Conservation (phyloP, 2,113 vertebrate genomes). For the Channa maculata region DNA sequence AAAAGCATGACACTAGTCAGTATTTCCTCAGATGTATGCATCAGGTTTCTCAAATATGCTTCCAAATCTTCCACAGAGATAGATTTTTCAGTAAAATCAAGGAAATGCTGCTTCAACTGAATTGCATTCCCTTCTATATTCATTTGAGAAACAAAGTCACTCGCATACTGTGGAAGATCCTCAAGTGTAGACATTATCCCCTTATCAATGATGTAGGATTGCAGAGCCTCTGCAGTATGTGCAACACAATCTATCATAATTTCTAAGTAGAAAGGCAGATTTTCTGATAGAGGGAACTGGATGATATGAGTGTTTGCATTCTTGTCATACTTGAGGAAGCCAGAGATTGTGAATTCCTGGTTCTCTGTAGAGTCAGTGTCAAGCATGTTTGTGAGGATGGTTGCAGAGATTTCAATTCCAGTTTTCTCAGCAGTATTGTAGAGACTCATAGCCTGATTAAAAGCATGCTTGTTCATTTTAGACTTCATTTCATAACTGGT, state of each 20-base stretch:
- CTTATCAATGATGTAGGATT: slow-evolving; percentile 80
- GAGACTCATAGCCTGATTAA: slow-evolving; percentile 85
- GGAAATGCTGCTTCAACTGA: slow-evolving; percentile 82
- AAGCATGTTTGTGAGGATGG: slow-evolving; percentile 82
- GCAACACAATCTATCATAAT: slow-evolving; percentile 79
- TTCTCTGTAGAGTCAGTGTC: slow-evolving; percentile 71
- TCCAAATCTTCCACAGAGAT: slow-evolving; percentile 86
- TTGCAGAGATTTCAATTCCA: slow-evolving; percentile 85
- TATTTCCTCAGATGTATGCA: slow-evolving; percentile 70
- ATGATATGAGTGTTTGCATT: slow-evolving; percentile 87
- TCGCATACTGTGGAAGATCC: slow-evolving; percentile 81
- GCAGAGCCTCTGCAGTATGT: slow-evolving; percentile 77
- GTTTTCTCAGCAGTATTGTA: slow-evolving; percentile 88
- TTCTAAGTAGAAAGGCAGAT: slow-evolving; percentile 85
- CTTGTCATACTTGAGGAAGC: slow-evolving; percentile 93
- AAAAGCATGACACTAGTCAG: slow-evolving; percentile 75
- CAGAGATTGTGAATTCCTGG: slow-evolving; percentile 88
- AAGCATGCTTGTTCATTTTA: slow-evolving; percentile 87
- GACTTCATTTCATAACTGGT: slow-evolving; percentile 85
- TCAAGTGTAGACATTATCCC: slow-evolving; percentile 81
- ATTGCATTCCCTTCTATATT: slow-evolving; percentile 81
- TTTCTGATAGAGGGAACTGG: slow-evolving; percentile 86
- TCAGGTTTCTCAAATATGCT: slow-evolving; percentile 74
- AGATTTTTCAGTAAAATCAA: slow-evolving; percentile 72
- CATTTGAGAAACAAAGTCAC: slow-evolving; percentile 82